phyloP scores from a whole-genome alignment of 2,113 vertebrate species.

The Platichthys flesus region DNA sequence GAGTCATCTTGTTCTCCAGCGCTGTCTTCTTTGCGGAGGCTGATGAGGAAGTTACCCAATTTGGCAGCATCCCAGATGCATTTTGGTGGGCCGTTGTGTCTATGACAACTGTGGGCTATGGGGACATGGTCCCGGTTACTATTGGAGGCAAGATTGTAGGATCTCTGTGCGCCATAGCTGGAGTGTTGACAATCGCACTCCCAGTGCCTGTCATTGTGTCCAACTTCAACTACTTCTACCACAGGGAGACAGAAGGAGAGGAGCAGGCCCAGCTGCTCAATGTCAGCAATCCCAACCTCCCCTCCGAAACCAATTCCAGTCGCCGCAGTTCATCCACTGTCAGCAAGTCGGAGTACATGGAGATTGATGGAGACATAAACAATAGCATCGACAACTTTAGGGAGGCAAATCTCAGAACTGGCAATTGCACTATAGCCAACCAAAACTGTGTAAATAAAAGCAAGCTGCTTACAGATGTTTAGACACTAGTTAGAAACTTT shows the following conservation, averaged over 20 bases:
- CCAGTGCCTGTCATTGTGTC: slow-evolving; percentile 99
- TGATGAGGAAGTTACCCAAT: slow-evolving; percentile 92
- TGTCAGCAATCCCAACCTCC: slow-evolving; percentile 96
- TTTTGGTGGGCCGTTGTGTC: slow-evolving; percentile 99
- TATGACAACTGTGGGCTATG: slow-evolving; percentile 99
- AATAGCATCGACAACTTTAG: slow-evolving; percentile 99
- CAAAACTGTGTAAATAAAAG: slow-evolving; percentile 98
- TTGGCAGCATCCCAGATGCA: slow-evolving; percentile 97
- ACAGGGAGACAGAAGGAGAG: slow-evolving; percentile 98
- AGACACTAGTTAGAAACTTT: slow-evolving; percentile 72
- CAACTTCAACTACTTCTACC: slow-evolving; percentile 99
- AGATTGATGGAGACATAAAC: slow-evolving; percentile 98
- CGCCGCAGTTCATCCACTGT: slow-evolving; percentile 93
- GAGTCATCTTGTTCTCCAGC: slow-evolving; percentile 98
- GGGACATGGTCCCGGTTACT: slow-evolving; percentile 99
- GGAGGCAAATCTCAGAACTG: slow-evolving; percentile 99
- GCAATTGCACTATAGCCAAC: slow-evolving; percentile 95
- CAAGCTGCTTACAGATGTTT: slow-evolving; percentile 98
- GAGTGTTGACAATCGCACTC: slow-evolving; percentile 98
- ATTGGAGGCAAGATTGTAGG: slow-evolving; percentile 99
- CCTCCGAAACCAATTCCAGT: slow-evolving; percentile 95
- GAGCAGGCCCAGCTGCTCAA: slow-evolving; percentile 99
- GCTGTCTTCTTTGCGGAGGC: slow-evolving; percentile 99
- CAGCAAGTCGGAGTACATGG: slow-evolving; percentile 99
- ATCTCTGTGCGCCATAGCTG: slow-evolving; percentile 98